Evolutionary conservation across 2,113 vertebrate genomes (phyloP).

Genomic region (Saiga tatarica): DNA sequence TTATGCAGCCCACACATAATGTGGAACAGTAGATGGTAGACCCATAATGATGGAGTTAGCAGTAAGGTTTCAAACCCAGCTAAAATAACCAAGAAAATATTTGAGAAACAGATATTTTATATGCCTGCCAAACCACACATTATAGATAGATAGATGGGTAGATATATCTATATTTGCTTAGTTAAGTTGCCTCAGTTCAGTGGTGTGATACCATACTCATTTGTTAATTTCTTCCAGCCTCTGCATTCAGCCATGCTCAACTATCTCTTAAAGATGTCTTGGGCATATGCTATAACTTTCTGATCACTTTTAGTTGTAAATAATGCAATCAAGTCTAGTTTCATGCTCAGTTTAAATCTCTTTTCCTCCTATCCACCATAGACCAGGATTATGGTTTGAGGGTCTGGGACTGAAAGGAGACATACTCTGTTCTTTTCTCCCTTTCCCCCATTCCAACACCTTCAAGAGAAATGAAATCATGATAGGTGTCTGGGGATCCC

Average conservation of each 20-base stretch:
- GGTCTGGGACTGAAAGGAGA: not conserved
- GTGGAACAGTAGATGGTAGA: not conserved
- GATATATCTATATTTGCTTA: not conserved
- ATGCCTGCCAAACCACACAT: not conserved
- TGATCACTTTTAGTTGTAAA: not conserved
- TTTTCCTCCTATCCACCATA: not conserved
- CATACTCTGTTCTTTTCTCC: not conserved
- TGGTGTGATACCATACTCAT: not conserved
- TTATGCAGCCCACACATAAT: not conserved
- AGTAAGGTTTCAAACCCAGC: not conserved
- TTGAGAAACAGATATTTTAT: not conserved
- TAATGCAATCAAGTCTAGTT: not conserved
- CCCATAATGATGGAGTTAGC: not conserved
- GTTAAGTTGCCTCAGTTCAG: not conserved
- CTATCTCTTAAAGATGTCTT: not conserved
- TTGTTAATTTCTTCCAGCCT: not conserved
- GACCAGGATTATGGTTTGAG: not conserved
- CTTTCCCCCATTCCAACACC: not conserved
- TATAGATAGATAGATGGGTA: not conserved
- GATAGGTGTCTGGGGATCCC: not conserved
- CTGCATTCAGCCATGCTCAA: not conserved
- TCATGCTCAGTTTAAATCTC: not conserved
- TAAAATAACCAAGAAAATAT: not conserved
- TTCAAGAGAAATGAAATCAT: not conserved
- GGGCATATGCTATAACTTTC: not conserved